Conservation (phyloP, 2,113 vertebrate species). For the Strix uralensis region DNA sequence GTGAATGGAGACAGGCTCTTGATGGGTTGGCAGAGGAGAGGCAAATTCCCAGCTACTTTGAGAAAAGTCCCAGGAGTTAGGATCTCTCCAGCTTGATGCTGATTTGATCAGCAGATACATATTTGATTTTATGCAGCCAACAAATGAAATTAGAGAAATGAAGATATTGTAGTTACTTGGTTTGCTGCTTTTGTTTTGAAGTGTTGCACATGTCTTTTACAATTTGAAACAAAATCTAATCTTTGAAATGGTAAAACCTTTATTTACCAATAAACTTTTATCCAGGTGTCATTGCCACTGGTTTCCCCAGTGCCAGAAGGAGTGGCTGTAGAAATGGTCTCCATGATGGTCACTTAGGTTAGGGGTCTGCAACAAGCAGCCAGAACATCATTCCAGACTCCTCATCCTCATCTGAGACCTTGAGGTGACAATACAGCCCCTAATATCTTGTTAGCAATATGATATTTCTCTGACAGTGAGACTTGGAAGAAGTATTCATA, state of each 20-base stretch:
- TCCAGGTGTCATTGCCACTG: accelerated
- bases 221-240: background rate
- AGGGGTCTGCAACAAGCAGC: background rate
- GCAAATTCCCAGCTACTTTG: background rate
- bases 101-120: background rate
- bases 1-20: background rate
- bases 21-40: background rate
- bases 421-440: background rate
- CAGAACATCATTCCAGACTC: background rate
- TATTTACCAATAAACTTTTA: background rate
- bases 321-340: background rate
- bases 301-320: background rate
- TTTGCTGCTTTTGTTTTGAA: background rate
- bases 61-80: background rate
- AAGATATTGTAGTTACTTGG: background rate
- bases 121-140: background rate
- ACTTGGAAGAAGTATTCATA: background rate
- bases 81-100: background rate
- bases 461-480: background rate
- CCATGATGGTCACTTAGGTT: background rate
- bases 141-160: background rate
- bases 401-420: background rate
- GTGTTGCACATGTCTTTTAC: background rate
- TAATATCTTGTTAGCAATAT: background rate
- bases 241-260: background rate